phyloP scores from a whole-genome alignment of 2,113 vertebrate genomes.

The Bujurquina vittata region DNA sequence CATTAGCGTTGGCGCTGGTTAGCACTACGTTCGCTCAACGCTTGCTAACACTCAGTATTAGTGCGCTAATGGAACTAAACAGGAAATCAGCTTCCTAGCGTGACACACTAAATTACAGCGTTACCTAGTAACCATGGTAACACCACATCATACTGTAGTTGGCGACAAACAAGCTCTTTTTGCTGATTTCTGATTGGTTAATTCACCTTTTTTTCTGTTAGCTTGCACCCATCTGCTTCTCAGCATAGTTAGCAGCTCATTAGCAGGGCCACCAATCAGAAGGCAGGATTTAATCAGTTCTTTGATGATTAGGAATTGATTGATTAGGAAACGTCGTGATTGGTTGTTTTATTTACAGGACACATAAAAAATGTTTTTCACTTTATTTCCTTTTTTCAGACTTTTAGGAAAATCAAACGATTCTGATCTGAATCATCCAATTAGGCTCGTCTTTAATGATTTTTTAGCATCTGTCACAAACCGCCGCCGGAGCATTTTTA shows the following conservation, averaged over 20 bases:
- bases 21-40: constrained; percentile 6
- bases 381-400: background rate
- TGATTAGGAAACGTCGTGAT: background rate
- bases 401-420: background rate
- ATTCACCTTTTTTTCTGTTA: background rate
- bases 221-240: background rate
- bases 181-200: constrained; percentile 11
- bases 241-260: background rate
- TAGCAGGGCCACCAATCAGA: background rate
- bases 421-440: background rate
- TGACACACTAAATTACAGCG: constrained; percentile 19
- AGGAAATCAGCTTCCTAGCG: background rate
- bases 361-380: background rate
- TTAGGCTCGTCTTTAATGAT: background rate
- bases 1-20: constrained; percentile 77
- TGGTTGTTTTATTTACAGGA: background rate
- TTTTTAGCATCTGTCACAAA: background rate
- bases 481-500: background rate
- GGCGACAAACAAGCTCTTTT: background rate
- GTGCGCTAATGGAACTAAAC: background rate
- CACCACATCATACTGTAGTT: background rate
- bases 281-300: constrained; percentile 3
- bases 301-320: background rate
- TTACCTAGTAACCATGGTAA: constrained; percentile 15
- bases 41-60: constrained; percentile 9